A percentile compares a stretch with the other conserved stretches of the same genome.
Conservation (phyloP, 2,113 vertebrate species). For the Vombatus ursinus region DNA sequence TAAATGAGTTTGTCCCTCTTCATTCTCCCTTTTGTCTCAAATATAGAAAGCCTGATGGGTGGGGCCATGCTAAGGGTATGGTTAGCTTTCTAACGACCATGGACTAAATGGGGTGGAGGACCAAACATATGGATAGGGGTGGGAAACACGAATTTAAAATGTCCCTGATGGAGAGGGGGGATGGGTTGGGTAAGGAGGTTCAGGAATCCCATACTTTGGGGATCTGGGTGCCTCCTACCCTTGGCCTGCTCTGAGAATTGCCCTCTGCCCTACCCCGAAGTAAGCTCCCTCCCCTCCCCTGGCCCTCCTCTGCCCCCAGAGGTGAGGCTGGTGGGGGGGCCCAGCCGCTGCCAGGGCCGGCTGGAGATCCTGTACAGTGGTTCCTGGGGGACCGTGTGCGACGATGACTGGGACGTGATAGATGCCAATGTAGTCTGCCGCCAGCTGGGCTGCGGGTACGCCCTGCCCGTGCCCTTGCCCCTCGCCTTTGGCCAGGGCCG, state of each 20-base stretch:
- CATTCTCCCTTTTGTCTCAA: not conserved
- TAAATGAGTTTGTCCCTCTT: not conserved
- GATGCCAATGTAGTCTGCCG: conserved; percentile 95
- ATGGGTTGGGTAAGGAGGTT: not conserved
- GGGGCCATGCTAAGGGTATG: not conserved
- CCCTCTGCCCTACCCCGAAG: not conserved
- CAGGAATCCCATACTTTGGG: not conserved
- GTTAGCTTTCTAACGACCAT: not conserved
- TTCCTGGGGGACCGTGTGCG: conserved; percentile 96
- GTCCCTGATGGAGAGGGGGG: not conserved
- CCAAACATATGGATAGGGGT: not conserved
- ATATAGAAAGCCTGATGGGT: not conserved
- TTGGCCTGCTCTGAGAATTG: not conserved
- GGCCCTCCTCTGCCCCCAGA: conserved; percentile 75
- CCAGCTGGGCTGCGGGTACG: conserved; percentile 92
- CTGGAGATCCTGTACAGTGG: conserved; percentile 91
- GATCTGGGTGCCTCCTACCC: not conserved
- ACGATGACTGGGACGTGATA: conserved; percentile 97
- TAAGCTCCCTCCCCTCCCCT: not conserved
- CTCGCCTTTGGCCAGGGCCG: conserved; percentile 91
- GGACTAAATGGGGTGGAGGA: not conserved
- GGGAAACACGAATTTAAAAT: not conserved
- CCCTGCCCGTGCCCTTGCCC: conserved; percentile 85
- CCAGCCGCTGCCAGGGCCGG: conserved; percentile 90
- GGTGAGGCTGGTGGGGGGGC: conserved; percentile 91